Base-by-base conservation (phyloP, 2,797 vertebrate genomes). In the Myiothlypis chrysogaster region DNA sequence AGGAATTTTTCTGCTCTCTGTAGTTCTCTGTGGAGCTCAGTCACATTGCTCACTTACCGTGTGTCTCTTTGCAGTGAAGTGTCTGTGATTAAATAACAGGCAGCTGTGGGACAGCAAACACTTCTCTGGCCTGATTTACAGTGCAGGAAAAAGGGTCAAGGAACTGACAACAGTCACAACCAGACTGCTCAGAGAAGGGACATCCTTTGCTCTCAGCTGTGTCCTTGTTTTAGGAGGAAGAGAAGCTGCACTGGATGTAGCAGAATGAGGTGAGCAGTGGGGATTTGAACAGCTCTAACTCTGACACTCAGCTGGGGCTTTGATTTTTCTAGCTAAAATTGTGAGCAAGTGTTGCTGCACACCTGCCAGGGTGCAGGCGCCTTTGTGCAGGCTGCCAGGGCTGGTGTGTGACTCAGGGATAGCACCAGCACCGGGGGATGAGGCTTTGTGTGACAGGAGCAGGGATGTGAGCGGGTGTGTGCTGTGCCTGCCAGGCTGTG, bases 21-120 rank as follows among this genome's bases (percentile, higher is more conserved):
- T 17, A 50, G 32, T 6, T 76, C 41, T 77, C n/a, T 56, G 22
- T 60, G 57, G 27, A 49, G 8, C 32, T 39, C 43, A 64, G 30
- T 61, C 22, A 5, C 2, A 0, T 0, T 19, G 5, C 20, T 60
- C 32, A 43, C n/a, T 30, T 18, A 10, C 18, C 43, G 8, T 2
- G 10, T 30, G 19, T 43, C 44, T 52, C 70, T 65, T 39, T 27
- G 37, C 59, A 61, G 17, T 28, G 53, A 35, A 25, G 27, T 34
- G 24, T 55, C 39, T 68, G 49, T 47, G 56, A 35, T 50, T 57
- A 63, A 79, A 39, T 15, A 68, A 24, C 14, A 34, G 32, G 52
- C 14, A 68, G 49, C 32, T 80, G 43, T 72, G 73, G 50, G 39
- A 43, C 55, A 86, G 59, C n/a, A 61, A 65, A 37, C 82, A 35